A percentile compares a stretch with the other conserved stretches of the same genome.
Conservation (phyloP, 2,888 invertebrate genomes). For the Drosophila paranaensis region DNA sequence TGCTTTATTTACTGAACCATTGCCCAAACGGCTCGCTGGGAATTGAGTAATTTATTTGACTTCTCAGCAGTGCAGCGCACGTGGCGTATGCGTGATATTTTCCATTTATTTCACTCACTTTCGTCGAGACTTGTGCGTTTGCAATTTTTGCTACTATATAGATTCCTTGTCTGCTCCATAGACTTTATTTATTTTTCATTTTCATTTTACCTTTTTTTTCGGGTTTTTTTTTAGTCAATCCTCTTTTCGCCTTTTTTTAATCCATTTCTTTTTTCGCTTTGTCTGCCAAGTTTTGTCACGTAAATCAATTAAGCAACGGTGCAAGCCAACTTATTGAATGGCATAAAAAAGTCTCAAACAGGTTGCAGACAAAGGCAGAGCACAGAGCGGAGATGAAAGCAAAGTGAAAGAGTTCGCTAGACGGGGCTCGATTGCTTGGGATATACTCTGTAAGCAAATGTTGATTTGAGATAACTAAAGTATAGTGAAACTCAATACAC, state of each 20-base stretch:
- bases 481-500: not conserved
- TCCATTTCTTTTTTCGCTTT: conserved; percentile 8
- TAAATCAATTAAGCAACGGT: conserved; percentile 69
- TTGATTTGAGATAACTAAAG: not conserved
- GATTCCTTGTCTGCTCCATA: not conserved
- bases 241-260: conserved; percentile 11
- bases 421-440: not conserved
- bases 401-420: not conserved
- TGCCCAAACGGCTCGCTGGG: not conserved
- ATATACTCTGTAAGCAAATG: not conserved
- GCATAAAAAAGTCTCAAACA: conserved; percentile 37
- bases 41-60: conserved; percentile 65
- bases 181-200: conserved; percentile 46
- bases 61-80: conserved; percentile 41
- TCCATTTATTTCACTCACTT: conserved; percentile 5
- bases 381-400: not conserved
- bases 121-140: conserved; percentile 17
- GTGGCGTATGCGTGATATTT: conserved; percentile 47
- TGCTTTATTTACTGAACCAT: conserved; percentile 56
- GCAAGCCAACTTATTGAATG: conserved; percentile 43
- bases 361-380: conserved; percentile 28
- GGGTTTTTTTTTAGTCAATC: conserved; percentile 5
- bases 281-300: conserved; percentile 73
- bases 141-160: conserved; percentile 34
- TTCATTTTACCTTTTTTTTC: conserved; percentile 13